These are phyloP conservation scores for Trogon surrucura DNA, from an alignment of 2,113 vertebrate genomes.

Conservation along the genomic window DNA sequence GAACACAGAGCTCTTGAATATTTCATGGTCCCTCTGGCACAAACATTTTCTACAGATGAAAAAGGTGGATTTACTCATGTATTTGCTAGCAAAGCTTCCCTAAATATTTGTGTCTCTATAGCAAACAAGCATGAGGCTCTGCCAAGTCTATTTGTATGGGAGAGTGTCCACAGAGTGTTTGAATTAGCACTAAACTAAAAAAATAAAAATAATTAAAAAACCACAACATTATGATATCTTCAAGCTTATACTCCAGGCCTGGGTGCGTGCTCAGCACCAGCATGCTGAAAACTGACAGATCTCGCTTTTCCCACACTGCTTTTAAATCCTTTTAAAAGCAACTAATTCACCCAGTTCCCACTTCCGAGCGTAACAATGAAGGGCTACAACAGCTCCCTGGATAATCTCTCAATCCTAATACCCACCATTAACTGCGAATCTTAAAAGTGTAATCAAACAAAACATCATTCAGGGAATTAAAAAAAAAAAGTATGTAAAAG, in stretches of 20 bases:
- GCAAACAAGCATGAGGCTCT: not conserved
- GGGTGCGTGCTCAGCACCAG: not conserved
- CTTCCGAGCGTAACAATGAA: not conserved
- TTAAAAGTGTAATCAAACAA: not conserved
- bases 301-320: not conserved
- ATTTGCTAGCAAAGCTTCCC: not conserved
- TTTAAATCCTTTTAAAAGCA: not conserved
- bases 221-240: not conserved
- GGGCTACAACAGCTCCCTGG: not conserved
- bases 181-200: not conserved
- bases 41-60: not conserved
- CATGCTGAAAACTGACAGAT: not conserved
- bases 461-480: not conserved
- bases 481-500: not conserved
- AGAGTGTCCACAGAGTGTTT: not conserved
- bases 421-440: not conserved
- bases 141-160: not conserved
- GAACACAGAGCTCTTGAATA: not conserved
- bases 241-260: not conserved
- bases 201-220: not conserved
- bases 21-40: not conserved
- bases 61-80: not conserved
- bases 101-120: not conserved
- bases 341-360: not conserved
- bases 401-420: not conserved